Conservation (phyloP, 2,797 vertebrate species). For the Denticeps clupeoides region DNA sequence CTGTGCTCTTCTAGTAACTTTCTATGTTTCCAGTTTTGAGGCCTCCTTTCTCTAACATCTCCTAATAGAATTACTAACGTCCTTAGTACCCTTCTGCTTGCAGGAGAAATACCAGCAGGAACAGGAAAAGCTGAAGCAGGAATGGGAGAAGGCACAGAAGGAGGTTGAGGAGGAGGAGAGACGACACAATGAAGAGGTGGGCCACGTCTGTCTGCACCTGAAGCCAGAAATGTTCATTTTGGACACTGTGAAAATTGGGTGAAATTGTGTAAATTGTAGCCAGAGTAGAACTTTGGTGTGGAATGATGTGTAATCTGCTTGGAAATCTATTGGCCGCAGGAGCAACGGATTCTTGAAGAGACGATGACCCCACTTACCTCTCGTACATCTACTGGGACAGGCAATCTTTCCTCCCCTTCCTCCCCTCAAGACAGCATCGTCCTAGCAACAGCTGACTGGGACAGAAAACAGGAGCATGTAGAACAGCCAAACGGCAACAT, state of each 20-base stretch:
- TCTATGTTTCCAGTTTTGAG: neutral
- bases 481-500: conserved; percentile 18
- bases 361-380: conserved; percentile 75
- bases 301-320: too few species aligned
- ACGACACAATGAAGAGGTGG: conserved; percentile 87
- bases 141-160: conserved; percentile 91
- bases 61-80: neutral
- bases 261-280: too few species aligned
- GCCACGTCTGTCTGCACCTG: neutral
- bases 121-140: conserved; percentile 87
- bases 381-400: conserved; percentile 40
- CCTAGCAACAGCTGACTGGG: conserved; percentile 23
- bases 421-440: conserved; percentile 41
- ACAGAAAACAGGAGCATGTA: conserved; percentile 33
- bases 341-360: conserved; percentile 87
- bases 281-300: too few species aligned
- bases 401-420: neutral
- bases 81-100: conserved; percentile 15
- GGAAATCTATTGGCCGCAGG: conserved; percentile 47
- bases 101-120: conserved; percentile 90
- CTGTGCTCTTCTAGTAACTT: neutral
- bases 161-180: conserved; percentile 92
- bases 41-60: neutral
- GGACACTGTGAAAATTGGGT: too few species aligned
- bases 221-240: too few species aligned